Percentiles rank a stretch among this genome's conserved stretches.
These are phyloP conservation scores for Donacobius atricapilla DNA, from an alignment of 2,113 vertebrate genomes.

Conservation along the genomic window DNA sequence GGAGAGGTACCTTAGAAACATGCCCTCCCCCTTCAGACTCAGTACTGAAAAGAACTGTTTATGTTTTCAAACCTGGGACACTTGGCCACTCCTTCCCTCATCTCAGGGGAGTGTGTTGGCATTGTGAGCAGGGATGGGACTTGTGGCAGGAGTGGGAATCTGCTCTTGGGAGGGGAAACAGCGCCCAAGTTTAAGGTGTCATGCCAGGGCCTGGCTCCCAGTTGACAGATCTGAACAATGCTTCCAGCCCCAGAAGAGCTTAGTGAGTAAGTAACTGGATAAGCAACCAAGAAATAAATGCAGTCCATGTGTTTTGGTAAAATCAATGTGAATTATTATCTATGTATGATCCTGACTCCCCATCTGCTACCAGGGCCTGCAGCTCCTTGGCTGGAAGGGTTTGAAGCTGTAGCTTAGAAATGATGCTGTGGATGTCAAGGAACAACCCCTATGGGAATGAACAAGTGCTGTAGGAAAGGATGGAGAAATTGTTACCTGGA, in stretches of 20 bases:
- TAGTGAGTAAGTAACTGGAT: background rate
- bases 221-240: background rate
- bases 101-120: background rate
- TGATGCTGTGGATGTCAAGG: background rate
- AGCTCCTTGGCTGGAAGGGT: background rate
- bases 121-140: background rate
- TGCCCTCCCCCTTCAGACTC: background rate
- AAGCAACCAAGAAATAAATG: background rate
- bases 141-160: background rate
- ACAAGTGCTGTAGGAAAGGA: background rate
- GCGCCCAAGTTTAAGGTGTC: background rate
- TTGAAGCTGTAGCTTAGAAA: background rate
- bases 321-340: background rate
- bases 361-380: background rate
- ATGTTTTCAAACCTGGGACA: background rate
- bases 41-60: background rate
- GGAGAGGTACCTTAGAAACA: background rate
- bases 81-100: accelerated
- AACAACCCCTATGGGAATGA: background rate
- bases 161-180: accelerated
- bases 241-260: background rate
- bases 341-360: background rate
- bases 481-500: background rate
- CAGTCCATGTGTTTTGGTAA: background rate
- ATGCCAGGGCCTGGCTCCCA: background rate